phyloP scores from a whole-genome alignment of 2,113 vertebrate species.

The Mastomys coucha region DNA sequence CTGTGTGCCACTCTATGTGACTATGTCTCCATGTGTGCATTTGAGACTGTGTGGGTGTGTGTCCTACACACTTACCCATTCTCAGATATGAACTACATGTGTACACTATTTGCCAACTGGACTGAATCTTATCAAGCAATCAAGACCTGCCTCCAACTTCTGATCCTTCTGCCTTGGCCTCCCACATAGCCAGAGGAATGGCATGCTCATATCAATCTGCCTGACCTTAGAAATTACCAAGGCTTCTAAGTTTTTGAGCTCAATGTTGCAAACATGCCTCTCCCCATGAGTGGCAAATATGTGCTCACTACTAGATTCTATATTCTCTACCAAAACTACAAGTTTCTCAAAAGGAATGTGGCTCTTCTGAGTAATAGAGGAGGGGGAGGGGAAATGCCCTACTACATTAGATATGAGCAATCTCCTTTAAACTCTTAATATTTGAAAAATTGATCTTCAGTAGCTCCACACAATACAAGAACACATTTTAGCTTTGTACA shows the following conservation, averaged over 20 bases:
- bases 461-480: slow-evolving; percentile 87
- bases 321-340: background rate
- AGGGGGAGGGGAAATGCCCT: too few relatives aligned
- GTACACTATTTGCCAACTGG: too few relatives aligned
- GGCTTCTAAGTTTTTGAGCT: background rate
- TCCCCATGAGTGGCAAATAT: background rate
- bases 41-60: too few relatives aligned
- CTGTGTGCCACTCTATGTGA: background rate
- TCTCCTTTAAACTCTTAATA: slow-evolving; percentile 88
- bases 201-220: background rate
- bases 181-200: too few relatives aligned
- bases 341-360: background rate
- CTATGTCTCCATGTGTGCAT: too few relatives aligned
- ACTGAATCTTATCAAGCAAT: too few relatives aligned
- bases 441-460: slow-evolving; percentile 88
- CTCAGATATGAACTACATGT: background rate
- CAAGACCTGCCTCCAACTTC: background rate
- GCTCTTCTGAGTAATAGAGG: background rate
- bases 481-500: slow-evolving; percentile 79
- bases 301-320: background rate
- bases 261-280: background rate
- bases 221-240: background rate
- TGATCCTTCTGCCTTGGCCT: background rate
- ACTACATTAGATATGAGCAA: background rate
- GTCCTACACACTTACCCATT: background rate